A percentile compares a stretch with the other conserved stretches of the same genome.
These are phyloP conservation scores for Phrynocephalus guinanensis DNA, from an alignment of 2,797 vertebrate species.

Conservation along the genomic window DNA sequence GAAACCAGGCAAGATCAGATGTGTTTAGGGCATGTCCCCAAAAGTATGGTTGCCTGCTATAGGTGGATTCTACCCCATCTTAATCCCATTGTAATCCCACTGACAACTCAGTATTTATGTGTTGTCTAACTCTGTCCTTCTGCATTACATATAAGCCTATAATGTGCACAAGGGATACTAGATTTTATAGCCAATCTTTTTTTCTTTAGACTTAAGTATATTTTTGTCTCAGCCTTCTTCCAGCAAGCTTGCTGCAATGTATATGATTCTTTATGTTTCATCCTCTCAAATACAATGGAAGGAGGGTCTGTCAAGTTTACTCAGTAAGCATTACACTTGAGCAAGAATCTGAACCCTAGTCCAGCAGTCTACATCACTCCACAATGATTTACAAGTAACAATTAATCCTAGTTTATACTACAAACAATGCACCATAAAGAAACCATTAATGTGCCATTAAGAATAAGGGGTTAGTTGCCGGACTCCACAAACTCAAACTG, in stretches of 20 bases:
- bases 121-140: not conserved
- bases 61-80: not conserved
- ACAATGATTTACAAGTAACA: not conserved
- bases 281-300: not conserved
- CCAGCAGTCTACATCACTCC: not conserved
- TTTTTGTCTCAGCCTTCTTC: not conserved
- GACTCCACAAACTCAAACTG: no score
- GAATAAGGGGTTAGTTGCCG: no score
- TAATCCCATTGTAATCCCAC: not conserved
- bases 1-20: no score
- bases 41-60: no score
- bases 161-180: no score
- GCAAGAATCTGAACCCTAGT: not conserved
- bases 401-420: not conserved
- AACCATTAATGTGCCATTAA: not conserved
- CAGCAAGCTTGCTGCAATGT: not conserved
- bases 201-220: not conserved
- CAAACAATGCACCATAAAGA: not conserved
- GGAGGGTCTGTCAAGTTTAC: not conserved
- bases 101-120: not conserved
- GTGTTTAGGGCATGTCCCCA: no score
- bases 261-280: not conserved
- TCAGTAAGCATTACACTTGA: not conserved
- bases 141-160: not conserved
- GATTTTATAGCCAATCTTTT: not conserved